Base-by-base conservation (phyloP, 92 coral and sea anemone species). In the Bergia sp. region DNA sequence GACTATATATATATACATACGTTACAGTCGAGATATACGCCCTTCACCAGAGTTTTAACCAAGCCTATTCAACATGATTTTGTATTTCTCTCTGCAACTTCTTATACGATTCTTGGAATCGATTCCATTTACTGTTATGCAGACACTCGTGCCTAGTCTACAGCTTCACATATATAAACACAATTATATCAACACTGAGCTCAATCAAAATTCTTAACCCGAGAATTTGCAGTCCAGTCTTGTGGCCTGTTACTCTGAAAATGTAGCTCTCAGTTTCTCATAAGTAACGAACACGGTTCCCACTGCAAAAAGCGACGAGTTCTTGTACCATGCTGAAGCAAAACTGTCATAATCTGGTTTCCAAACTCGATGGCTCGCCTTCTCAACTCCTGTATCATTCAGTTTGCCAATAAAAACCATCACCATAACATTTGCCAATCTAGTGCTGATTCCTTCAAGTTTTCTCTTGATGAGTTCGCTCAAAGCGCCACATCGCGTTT, bases 321-420 rank as follows among this genome's bases (percentile, higher is more conserved):
- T 95, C 76, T 85, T 94, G 90, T 82, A 95, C 98, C 98, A 95
- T 0, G 98, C 98, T 21, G 98, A 93, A 8, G 98, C 94, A 69
- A 91, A 95, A 75, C 98, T 95, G 86, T 95, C 95, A 67, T 94
- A 95, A 2, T 95, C 93, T 0, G 96, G 98, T 37, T 95, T 93
- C 98, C 98, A 95, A 43, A 94, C 94, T 65, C 94, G 86, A 13
- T 95, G 98, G 49, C 96, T 92, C 5, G 98, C 98, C 74, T 91
- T 93, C 80, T 89, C 98, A 38, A 95, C 91, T n/a, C 95, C 90
- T 8, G 96, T 93, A 77, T 95, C 98, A 79, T 89, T 90, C 38
- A 90, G 92, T 85, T 88, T 92, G 9, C 98, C 95, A 15, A 95
- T 95, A 66, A 95, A 88, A 47, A 95, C 98, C 87, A 94, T 79